A percentile compares a stretch with the other conserved stretches of the same genome.
phyloP scores from a whole-genome alignment of 2,888 invertebrate species.

The Tachina grossa region DNA sequence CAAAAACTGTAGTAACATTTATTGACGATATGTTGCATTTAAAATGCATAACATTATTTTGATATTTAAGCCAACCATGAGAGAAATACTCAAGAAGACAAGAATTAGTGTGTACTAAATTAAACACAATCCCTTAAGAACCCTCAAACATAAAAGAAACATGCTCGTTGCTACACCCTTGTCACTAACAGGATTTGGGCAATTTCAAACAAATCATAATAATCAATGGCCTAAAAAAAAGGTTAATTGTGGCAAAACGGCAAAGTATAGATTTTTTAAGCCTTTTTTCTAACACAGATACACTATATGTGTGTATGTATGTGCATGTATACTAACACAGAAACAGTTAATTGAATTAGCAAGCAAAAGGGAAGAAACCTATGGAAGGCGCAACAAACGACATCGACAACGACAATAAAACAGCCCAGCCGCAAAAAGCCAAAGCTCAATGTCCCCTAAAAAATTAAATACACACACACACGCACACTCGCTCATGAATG shows the following conservation, averaged over 20 bases:
- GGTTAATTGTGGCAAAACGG: constrained; percentile 49
- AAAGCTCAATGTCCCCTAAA: constrained; percentile 77
- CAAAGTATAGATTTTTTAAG: constrained; percentile 62
- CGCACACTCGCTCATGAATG: constrained; percentile 6
- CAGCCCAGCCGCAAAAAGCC: constrained; percentile 57
- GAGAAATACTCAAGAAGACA: background rate
- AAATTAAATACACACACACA: constrained; percentile 40
- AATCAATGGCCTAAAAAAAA: constrained; percentile 44
- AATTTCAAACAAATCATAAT: constrained; percentile 46
- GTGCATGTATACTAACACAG: background rate
- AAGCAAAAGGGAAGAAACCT: constrained; percentile 67
- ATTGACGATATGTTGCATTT: no score
- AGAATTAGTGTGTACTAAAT: constrained; percentile 7
- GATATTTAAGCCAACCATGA: background rate
- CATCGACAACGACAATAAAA: constrained; percentile 27
- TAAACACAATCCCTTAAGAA: background rate
- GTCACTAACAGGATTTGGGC: constrained; percentile 68
- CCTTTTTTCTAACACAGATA: constrained; percentile 39
- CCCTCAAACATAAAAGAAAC: background rate
- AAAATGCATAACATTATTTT: background rate
- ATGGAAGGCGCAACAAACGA: constrained; percentile 53
- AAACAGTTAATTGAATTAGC: constrained; percentile 68
- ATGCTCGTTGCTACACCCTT: constrained; percentile 32
- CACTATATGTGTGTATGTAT: background rate
- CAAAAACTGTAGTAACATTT: no score